Base-by-base conservation (phyloP, 2,888 invertebrate species). In the Leptogaster cylindrica region DNA sequence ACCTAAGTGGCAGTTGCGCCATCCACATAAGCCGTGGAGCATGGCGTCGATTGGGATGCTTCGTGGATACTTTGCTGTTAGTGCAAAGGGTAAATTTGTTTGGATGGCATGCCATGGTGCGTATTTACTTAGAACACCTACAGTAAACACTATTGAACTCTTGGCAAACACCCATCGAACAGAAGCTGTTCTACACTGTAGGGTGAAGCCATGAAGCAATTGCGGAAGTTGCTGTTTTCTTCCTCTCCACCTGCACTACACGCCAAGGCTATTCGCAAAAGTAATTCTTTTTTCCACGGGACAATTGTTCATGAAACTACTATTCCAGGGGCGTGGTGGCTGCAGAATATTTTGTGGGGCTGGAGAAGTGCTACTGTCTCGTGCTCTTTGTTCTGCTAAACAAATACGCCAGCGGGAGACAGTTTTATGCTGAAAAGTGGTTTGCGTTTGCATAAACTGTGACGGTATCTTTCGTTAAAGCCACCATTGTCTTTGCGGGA, bases 381-480 rank as follows among this genome's bases (percentile, higher is more conserved):
- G 55, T 31, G 55, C 55, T 55, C 55, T 55, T 55, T 55, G 55
- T 55, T 55, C 36, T 36, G 39, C n/a, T 14, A 55, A 55, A 55
- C 55, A 55, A 55, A 55, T 55, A 55, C 36, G 55, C 55, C 55
- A 39, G 25, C 55, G 55, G 55, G 55, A 55, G 55, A 55, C 55
- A 55, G 55, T 55, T 55, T 55, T 55, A 55, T 55, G 55, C 31
- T 55, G 55, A 55, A 55, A 55, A 55, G 55, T 55, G 55, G 55
- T 55, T 55, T 55, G 55, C 55, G 55, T 55, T 55, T 55, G 55
- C 55, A 55, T 55, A 55, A 55, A 55, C 55, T 55, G 55, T 55
- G 55, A 20, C 55, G 55, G 55, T 55, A 55, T 55, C 36, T 55
- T 55, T 55, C 55, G 33, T 55, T 55, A 55, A 55, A 39, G 36